Conservation (phyloP, 2,113 vertebrate genomes). For the Neofelis nebulosa region DNA sequence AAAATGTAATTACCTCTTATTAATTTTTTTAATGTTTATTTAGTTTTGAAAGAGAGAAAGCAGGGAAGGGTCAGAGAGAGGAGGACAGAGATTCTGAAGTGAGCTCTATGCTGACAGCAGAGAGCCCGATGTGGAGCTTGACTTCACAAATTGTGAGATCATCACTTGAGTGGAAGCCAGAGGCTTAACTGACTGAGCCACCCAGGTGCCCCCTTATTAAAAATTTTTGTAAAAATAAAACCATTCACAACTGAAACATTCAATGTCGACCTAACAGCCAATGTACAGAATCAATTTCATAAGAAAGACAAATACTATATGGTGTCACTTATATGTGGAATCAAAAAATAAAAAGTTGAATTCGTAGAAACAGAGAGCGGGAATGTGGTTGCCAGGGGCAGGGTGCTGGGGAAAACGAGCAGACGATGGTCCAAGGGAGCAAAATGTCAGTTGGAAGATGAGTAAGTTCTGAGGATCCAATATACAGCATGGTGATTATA, state of each 20-base stretch:
- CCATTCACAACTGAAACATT: background rate
- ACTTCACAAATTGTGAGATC: no score
- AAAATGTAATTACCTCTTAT: no score
- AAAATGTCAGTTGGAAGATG: background rate
- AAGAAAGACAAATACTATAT: background rate
- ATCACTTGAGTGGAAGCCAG: no score
- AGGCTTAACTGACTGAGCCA: no score
- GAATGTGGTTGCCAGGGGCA: background rate
- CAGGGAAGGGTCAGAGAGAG: no score
- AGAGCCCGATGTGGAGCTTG: no score
- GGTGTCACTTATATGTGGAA: background rate
- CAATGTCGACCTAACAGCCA: background rate
- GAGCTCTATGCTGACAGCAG: no score
- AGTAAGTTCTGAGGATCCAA: background rate
- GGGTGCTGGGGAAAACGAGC: background rate
- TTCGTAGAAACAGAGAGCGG: background rate
- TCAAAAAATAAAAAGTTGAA: background rate
- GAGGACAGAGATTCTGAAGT: no score
- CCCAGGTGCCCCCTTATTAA: background rate
- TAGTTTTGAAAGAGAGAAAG: no score
- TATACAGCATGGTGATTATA: background rate
- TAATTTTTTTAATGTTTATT: no score
- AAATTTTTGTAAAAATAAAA: conserved; percentile 24
- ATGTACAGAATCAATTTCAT: background rate
- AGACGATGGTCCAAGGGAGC: background rate